phyloP scores from a whole-genome alignment of 2,888 invertebrate genomes.

The Aphodius sticticus region DNA sequence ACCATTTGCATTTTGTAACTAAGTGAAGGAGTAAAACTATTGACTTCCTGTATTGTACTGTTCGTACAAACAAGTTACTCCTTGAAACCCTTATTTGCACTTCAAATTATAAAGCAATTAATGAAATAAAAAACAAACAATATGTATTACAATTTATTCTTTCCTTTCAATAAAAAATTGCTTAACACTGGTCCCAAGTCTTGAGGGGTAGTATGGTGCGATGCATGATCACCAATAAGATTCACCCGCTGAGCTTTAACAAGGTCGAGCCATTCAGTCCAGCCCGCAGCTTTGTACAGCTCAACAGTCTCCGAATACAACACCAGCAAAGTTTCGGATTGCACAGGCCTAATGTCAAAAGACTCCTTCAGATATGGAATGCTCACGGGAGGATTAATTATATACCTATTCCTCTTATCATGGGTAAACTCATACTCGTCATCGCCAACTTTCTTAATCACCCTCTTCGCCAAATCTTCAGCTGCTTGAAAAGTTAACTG shows the following conservation, averaged over 20 bases:
- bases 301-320: constrained; percentile 23
- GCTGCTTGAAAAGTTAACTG: constrained; percentile 29
- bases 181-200: constrained; percentile 19
- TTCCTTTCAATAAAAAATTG: constrained; percentile 24
- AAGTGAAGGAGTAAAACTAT: too few species aligned
- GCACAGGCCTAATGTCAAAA: constrained; percentile 25
- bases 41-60: too few species aligned
- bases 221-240: constrained; percentile 29
- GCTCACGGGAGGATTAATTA: constrained; percentile 19
- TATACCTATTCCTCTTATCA: constrained; percentile 26
- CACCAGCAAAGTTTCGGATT: constrained; percentile 28
- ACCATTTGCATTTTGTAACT: too few species aligned
- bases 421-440: constrained; percentile 31
- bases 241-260: constrained; percentile 21
- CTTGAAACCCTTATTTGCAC: too few species aligned
- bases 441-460: constrained; percentile 25
- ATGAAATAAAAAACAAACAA: too few species aligned
- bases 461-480: constrained; percentile 28
- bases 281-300: background rate
- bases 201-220: constrained; percentile 29
- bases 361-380: constrained; percentile 24
- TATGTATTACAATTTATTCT: constrained; percentile 1
- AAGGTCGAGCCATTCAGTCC: constrained; percentile 6
- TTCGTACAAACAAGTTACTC: too few species aligned
- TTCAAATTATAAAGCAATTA: background rate